These are phyloP conservation scores for Tachycineta bicolor DNA, from an alignment of 2,113 vertebrate species.

Conservation along the genomic window DNA sequence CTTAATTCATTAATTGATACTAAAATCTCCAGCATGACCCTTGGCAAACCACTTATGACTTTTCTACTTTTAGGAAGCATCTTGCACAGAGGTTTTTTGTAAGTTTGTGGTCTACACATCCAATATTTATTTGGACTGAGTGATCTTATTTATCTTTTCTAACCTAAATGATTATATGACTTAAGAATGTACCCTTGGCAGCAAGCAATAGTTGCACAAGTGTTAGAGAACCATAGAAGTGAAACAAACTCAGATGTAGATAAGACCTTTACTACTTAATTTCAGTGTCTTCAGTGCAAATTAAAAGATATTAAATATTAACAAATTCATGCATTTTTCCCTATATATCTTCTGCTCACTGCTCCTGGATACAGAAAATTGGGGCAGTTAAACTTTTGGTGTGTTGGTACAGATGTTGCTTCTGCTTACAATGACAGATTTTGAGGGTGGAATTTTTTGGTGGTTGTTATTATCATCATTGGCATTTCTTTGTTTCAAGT, in stretches of 20 bases:
- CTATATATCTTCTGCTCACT: not conserved
- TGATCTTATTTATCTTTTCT: not conserved
- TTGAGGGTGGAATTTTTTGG: not conserved
- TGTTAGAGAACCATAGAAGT: not conserved
- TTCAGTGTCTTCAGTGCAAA: not conserved
- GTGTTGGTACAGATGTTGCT: not conserved
- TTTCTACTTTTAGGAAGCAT: not conserved
- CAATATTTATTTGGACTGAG: not conserved
- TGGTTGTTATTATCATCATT: rapidly evolving
- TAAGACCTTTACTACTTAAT: not conserved
- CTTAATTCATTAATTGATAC: not conserved
- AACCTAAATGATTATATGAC: not conserved
- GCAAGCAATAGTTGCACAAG: not conserved
- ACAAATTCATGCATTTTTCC: not conserved
- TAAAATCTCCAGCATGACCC: not conserved
- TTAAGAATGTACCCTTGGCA: not conserved
- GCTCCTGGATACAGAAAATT: not conserved
- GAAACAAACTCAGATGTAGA: not conserved
- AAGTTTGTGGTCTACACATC: not conserved
- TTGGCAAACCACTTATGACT: not conserved
- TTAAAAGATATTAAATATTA: not conserved
- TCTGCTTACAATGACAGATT: not conserved
- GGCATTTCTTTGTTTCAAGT: not conserved
- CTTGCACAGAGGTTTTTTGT: not conserved
- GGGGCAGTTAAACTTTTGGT: not conserved